phyloP scores from a whole-genome alignment of 2,888 invertebrate genomes.

The Norana najaformis region DNA sequence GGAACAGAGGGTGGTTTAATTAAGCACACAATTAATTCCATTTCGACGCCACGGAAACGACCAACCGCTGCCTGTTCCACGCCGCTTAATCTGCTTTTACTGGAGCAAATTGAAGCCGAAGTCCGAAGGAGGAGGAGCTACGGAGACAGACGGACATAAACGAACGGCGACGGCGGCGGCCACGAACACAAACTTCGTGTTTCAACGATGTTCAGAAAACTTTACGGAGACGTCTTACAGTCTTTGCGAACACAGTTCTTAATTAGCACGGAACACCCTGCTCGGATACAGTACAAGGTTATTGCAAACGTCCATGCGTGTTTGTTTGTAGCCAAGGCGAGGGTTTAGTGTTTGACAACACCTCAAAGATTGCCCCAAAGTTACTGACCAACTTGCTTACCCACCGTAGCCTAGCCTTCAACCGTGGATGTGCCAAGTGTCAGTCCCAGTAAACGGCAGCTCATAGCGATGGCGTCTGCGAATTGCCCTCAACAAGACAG shows the following conservation, averaged over 20 bases:
- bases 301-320: background rate
- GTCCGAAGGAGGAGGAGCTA: background rate
- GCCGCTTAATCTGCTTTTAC: background rate
- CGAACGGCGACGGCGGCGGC: background rate
- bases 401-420: too few species aligned
- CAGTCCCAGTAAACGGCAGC: background rate
- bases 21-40: background rate
- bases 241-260: background rate
- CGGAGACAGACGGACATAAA: background rate
- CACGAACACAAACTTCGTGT: background rate
- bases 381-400: background rate
- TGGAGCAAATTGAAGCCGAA: conserved; percentile 5
- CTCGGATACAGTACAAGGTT: background rate
- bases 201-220: background rate
- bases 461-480: background rate
- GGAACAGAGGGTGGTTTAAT: background rate
- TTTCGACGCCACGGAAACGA: background rate
- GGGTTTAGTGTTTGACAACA: background rate
- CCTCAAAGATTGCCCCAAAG: background rate
- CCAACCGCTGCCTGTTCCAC: background rate
- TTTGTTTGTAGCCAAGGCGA: background rate
- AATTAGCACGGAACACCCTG: background rate
- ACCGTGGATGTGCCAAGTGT: background rate
- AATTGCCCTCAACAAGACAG: background rate
- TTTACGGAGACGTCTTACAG: background rate